Evolutionary conservation across 2,888 invertebrate species (phyloP), one percentile per base, ranked within the genome.

Genomic region (Aporophyla nigra): DNA sequence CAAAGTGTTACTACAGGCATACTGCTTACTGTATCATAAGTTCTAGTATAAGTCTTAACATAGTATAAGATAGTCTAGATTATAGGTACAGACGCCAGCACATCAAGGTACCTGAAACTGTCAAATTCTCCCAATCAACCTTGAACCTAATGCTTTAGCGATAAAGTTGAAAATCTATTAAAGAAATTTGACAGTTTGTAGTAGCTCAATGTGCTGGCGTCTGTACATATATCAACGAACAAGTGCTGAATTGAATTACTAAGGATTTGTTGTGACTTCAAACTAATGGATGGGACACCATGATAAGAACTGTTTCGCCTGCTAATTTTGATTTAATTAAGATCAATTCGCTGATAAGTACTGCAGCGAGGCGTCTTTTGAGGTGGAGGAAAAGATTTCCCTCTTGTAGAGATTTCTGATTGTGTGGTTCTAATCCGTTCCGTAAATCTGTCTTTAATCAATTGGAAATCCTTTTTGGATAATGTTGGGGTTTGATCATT

Each of bases 321-420:
- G 65, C 75, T 58, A 74, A 84, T 62, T 74, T 76, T 71, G 74
- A 76, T 82, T 84, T 63, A 67, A 78, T 82, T 82, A 82, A 78
- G 69, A 84, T 84, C 51, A n/a, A 78, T 53, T 27, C 62, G 14
- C 40, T 19, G 70, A 84, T 81, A 63, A n/a, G 51, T 21, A 21
- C 27, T 59, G 19, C 53, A 66, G 12, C 27, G 5, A 62, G 33
- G 51, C 40, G 49, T 69, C 16, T 65, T 51, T 68, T 46, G 40
- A 53, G 49, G 43, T 68, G 12, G 27, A 14, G 56, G 62, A 61
- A 63, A 67, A 69, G 74, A 80, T 69, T 76, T 54, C 7, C 33
- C 9, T 40, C 19, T 66, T 24, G 49, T 0, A 33, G 58, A 76
- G n/a, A 56, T 63, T 59, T 62, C 5, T 40, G 71, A 76, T 79